Conservation (phyloP, 2,113 vertebrate genomes). For the Archilochus colubris region DNA sequence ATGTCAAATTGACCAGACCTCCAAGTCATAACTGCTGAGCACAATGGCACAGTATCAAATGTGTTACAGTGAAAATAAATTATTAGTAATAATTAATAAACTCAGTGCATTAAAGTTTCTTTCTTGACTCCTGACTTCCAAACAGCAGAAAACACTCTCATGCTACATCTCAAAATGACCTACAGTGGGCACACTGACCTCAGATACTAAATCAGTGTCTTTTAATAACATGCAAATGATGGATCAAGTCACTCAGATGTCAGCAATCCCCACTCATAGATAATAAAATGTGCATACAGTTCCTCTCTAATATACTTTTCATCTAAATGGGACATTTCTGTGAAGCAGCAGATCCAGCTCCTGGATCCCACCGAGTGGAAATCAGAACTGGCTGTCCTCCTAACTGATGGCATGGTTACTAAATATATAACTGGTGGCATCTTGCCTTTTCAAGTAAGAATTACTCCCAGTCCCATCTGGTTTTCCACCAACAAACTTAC, state of each 20-base stretch:
- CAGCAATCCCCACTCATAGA: not conserved
- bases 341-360: not conserved
- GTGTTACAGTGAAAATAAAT: not conserved
- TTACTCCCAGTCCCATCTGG: not conserved
- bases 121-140: not conserved
- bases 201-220: not conserved
- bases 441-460: not conserved
- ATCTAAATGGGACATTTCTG: not conserved
- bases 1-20: not conserved
- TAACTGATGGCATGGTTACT: not conserved
- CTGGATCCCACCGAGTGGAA: not conserved
- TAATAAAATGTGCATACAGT: not conserved
- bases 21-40: not conserved
- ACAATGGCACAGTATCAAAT: not conserved
- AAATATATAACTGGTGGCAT: not conserved
- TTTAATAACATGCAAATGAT: not conserved
- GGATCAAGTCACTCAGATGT: not conserved
- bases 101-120: not conserved
- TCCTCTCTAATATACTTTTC: not conserved
- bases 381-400: not conserved
- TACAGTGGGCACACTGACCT: not conserved
- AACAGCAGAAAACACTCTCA: not conserved
- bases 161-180: not conserved
- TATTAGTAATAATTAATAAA: not conserved
- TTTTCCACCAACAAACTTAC: not conserved